Base-by-base conservation (phyloP, 2,113 vertebrate species). In the Monopterus albus region DNA sequence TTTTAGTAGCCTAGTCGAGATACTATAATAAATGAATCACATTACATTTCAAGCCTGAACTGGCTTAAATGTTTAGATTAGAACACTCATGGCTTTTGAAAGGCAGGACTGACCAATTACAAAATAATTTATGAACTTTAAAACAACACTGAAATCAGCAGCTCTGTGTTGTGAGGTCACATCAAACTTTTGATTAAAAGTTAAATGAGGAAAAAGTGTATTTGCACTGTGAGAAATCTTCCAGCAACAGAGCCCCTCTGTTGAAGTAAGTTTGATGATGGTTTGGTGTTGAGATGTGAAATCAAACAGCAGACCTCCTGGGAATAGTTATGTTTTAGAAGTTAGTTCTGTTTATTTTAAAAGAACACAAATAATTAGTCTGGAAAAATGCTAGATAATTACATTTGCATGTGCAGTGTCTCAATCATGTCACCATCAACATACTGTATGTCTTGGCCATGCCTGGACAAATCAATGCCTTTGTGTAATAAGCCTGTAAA, bases 401-500 rank as follows among this genome's bases (percentile, higher is more conserved):
- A n/a, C 57, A 59, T 70, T 73, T 78, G 73, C 75, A 75, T 76
- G 76, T 83, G 76, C 68, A 82, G 63, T 60, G 61, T 46, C 45
- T 70, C 72, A 81, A 72, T 68, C 72, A 57, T 23, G 25, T 81
- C 78, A 31, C 61, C 65, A 35, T 72, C 70, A 57, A 53, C 77
- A 75, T 57, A 74, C 78, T 87, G 83, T 89, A 80, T 78, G 67
- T 74, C 52, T 69, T 72, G 21, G 65, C 84, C 47, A 68, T 69
- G 68, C 76, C 70, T 75, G 71, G 59, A 81, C 39, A 79, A 86
- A 87, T 81, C 39, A 79, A 89, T 86, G 84, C 83, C 86, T 88
- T 88, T 86, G 65, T 90, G 72, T 74, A 67, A 78, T 76, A 72
- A 82, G 68, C 78, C 85, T 88, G 73, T 80, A 83, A 55, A 84